Evolutionary conservation across 2,888 invertebrate species (phyloP), one percentile per base, ranked within the genome.

Genomic region (Himalopsyche tibetana): DNA sequence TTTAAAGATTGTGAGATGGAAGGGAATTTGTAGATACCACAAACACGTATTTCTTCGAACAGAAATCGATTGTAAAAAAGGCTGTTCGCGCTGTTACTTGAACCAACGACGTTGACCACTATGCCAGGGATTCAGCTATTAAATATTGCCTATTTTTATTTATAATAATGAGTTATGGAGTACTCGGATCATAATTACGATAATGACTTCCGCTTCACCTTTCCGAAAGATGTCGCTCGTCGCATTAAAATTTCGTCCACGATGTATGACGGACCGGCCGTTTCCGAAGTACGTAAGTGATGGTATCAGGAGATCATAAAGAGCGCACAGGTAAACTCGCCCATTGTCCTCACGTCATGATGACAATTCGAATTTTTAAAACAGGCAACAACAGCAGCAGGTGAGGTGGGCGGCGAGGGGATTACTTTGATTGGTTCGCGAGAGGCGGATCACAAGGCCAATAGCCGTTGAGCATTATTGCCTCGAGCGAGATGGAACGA

Each of bases 301-400:
- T 82, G 83, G 80, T 84, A 86, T 86, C 87, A 74, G 84, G 83
- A 55, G 82, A 83, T 84, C 83, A 85, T 84, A 85, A 86, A 84
- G 85, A 87, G 85, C 85, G 85, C 79, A 69, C 82, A 86, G 83
- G 87, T 83, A 86, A 84, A 84, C 83, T 79, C 80, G 19, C 40
- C 63, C 79, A 86, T 81, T 85, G 86, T 87, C 86, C 83, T 82
- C 40, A 51, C 55, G 51, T 86, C 83, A 88, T 83, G 87, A 87
- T 88, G 88, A 88, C 88, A 84, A 80, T 85, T 85, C 86, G 84
- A 81, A 85, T 83, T 87, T 86, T 84, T 45, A 82, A 86, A 84
- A 85, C 83, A 85, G 83, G 56, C 85, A 83, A 83, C 82, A 5
- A 19, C 82, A 80, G 82, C 85, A 79, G 86, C 55, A 82, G 88